Base-by-base conservation (phyloP, 1,140 invertebrate species). In the Leptopilina clavipes region DNA sequence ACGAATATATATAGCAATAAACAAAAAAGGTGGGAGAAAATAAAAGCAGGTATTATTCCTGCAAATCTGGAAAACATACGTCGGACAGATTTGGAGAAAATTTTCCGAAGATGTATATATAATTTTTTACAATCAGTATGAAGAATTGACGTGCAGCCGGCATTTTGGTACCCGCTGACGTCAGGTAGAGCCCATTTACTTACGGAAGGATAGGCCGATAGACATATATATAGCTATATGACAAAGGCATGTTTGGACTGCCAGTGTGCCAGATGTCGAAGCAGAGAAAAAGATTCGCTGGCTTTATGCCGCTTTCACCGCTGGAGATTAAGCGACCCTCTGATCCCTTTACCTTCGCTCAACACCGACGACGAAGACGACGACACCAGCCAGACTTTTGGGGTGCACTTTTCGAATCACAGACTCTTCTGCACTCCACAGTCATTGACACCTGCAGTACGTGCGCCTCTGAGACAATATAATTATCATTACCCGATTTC, bases 171-270 rank as follows among this genome's bases (percentile, higher is more conserved):
- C 37, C 14, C 25, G 54, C 70, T 22, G 31, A 65, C 70, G 77
- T 76, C 85, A 86, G 86, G 86, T 87, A 86, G 71, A 81, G 75
- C 80, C n/a, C 84, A 82, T 86, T 86, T 85, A 79, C 79, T 78
- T 75, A 79, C 82, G 75, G 83, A 83, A 83, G 84, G 82, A 85
- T 84, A 81, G 81, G 77, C 76, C 77, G 56, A 59, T 65, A 65
- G 22, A 65, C 25, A 31, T 65, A 59, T 56, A 56, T 59, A 31
- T 65, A 65, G 56, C 56, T 37, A 31, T 37, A 31, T 70, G 79
- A 88, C 82, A 86, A 86, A 86, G 85, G 84, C 79, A 72, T 87
- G 84, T 86, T 87, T 88, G 85, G 86, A 85, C 84, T 86, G 84
- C 82, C 78, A 81, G 82, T 85, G 85, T 78, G 85, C 84, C 86